Conservation (phyloP, 1,140 invertebrate species). For the Drosophila sproati region DNA sequence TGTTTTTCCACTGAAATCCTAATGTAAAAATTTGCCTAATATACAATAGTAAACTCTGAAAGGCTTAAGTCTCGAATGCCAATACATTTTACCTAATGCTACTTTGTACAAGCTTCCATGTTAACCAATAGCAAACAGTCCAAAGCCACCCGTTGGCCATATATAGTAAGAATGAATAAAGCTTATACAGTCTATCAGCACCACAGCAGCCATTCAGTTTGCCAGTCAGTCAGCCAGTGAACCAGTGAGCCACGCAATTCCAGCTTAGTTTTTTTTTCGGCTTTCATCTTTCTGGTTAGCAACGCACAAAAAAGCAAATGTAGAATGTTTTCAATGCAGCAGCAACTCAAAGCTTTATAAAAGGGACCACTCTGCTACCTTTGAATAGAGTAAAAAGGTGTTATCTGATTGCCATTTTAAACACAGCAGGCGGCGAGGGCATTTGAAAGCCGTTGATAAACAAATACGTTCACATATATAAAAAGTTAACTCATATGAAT, state of each 20-base stretch:
- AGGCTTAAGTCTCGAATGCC: slow-evolving; percentile 58
- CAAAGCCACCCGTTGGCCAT: slow-evolving; percentile 39
- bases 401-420: slow-evolving; percentile 83
- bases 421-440: slow-evolving; percentile 57
- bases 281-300: slow-evolving; percentile 25
- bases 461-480: slow-evolving; percentile 51
- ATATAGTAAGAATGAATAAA: slow-evolving; percentile 77
- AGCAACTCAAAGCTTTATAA: slow-evolving; percentile 17
- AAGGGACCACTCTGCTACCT: slow-evolving; percentile 30
- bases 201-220: slow-evolving; percentile 28
- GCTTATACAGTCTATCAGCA: slow-evolving; percentile 49
- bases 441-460: slow-evolving; percentile 58
- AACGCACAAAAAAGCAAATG: slow-evolving; percentile 56
- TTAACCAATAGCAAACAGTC: slow-evolving; percentile 44
- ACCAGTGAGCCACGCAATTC: slow-evolving; percentile 47
- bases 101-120: slow-evolving; percentile 70
- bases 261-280: slow-evolving; percentile 53
- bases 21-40: not conserved
- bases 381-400: slow-evolving; percentile 66
- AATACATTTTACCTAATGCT: slow-evolving; percentile 65
- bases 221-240: slow-evolving; percentile 46
- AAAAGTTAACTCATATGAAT: slow-evolving; percentile 54
- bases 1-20: not conserved
- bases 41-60: slow-evolving; percentile 40
- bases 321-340: slow-evolving; percentile 62